Evolutionary conservation across 2,797 vertebrate species (phyloP).

Genomic region (Leptodactylus fallax): DNA sequence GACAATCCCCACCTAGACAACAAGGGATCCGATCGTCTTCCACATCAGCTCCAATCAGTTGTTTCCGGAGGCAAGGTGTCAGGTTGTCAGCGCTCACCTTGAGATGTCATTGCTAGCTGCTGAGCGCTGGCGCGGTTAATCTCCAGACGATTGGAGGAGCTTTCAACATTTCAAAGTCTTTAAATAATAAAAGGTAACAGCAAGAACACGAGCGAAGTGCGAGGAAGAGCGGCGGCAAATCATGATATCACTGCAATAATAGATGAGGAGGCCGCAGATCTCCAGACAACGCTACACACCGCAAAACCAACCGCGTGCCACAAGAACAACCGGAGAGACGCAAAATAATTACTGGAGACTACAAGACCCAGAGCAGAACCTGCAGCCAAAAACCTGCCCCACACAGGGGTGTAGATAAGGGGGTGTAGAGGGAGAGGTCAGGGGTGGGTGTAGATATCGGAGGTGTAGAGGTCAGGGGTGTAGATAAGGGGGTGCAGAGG

Average conservation of each 20-base stretch:
- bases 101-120: background rate
- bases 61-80: background rate
- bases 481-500: too few species aligned
- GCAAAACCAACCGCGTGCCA: too few species aligned
- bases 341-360: too few species aligned
- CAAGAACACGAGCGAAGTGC: background rate
- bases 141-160: background rate
- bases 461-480: too few species aligned
- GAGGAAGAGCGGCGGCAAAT: background rate
- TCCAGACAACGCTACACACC: too few species aligned
- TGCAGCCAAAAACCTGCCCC: too few species aligned
- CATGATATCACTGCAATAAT: slow-evolving; percentile 5
- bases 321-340: too few species aligned
- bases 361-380: too few species aligned
- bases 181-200: slow-evolving; percentile 33
- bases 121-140: background rate
- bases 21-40: background rate
- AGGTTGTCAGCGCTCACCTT: slow-evolving; percentile 28
- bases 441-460: too few species aligned
- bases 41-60: slow-evolving; percentile 3
- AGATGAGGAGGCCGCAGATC: background rate
- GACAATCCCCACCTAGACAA: background rate
- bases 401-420: too few species aligned
- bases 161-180: slow-evolving; percentile 45
- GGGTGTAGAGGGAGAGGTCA: too few species aligned